Percentiles rank a stretch among this genome's conserved stretches.
phyloP scores from a whole-genome alignment of 2,113 vertebrate species.

The Polypterus senegalus region DNA sequence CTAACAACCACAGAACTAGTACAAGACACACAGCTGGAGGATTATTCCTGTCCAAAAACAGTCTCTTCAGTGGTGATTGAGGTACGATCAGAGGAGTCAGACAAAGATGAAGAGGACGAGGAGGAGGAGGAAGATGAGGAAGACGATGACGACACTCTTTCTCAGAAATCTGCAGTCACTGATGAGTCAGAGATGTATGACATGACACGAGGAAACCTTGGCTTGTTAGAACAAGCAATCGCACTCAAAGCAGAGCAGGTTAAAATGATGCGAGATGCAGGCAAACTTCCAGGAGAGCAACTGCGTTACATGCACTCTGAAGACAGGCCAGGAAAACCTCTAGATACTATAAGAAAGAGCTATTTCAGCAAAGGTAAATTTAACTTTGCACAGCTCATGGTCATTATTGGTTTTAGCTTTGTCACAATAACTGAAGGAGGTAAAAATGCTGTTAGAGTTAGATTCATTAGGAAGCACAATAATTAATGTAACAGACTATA shows the following conservation, averaged over 20 bases:
- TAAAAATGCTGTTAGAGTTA: too few relatives aligned
- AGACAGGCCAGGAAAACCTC: slow-evolving; percentile 62
- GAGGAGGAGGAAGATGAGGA: slow-evolving; percentile 47
- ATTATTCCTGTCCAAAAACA: slow-evolving; percentile 41
- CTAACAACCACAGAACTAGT: slow-evolving; percentile 29
- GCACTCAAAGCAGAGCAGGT: slow-evolving; percentile 92
- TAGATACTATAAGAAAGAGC: slow-evolving; percentile 73
- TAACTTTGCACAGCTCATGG: too few relatives aligned
- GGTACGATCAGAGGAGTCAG: slow-evolving; percentile 69
- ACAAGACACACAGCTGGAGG: slow-evolving; percentile 45
- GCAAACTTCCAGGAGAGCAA: slow-evolving; percentile 51
- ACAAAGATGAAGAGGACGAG: slow-evolving; percentile 59
- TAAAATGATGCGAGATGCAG: slow-evolving; percentile 61
- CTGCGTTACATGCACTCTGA: slow-evolving; percentile 67
- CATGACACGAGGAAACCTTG: slow-evolving; percentile 86
- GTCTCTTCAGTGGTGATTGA: slow-evolving; percentile 65
- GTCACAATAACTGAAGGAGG: too few relatives aligned
- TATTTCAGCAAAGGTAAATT: slow-evolving; percentile 77
- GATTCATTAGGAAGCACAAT: too few relatives aligned
- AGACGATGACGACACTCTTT: slow-evolving; percentile 63
- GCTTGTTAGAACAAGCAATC: slow-evolving; percentile 91
- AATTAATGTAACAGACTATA: too few relatives aligned
- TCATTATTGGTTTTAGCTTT: too few relatives aligned
- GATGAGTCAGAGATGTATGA: slow-evolving; percentile 92
- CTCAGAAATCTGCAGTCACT: slow-evolving; percentile 66